A percentile compares a stretch with the other conserved stretches of the same genome.
Conservation (phyloP, 2,797 vertebrate genomes). For the Zenarchopterus dispar region DNA sequence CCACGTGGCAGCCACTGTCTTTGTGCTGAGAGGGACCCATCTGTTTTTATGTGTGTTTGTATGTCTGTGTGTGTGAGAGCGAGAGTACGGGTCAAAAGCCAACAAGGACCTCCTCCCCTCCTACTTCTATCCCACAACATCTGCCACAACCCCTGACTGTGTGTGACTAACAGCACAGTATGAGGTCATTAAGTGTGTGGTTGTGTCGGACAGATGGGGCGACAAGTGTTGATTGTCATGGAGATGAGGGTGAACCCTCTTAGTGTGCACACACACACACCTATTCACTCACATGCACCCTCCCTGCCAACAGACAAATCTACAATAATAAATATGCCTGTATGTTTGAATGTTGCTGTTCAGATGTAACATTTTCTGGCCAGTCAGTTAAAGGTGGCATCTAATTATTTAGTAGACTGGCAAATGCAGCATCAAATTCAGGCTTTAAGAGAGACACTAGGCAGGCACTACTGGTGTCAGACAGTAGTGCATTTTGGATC, state of each 20-base stretch:
- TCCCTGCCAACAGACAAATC: not conserved
- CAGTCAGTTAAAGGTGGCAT: too few relatives aligned
- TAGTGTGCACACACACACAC: not conserved
- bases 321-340: too few relatives aligned
- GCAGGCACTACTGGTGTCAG: too few relatives aligned
- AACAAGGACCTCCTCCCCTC: conserved; percentile 53
- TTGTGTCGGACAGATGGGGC: conserved; percentile 67
- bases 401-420: too few relatives aligned
- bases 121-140: conserved; percentile 51
- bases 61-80: too few relatives aligned
- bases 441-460: too few relatives aligned
- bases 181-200: conserved; percentile 54
- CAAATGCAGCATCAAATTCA: too few relatives aligned
- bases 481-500: too few relatives aligned
- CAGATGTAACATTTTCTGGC: too few relatives aligned
- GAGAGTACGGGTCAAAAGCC: conserved; percentile 46
- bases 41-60: conserved; percentile 27
- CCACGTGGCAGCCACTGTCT: conserved; percentile 17
- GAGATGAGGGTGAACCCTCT: conserved; percentile 73
- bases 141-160: conserved; percentile 65
- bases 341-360: not conserved
- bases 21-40: conserved; percentile 60
- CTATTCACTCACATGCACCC: conserved; percentile 5
- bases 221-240: conserved; percentile 66
- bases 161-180: conserved; percentile 66